A percentile compares a stretch with the other conserved stretches of the same genome.
These are phyloP conservation scores for Oryzias celebensis DNA, from an alignment of 2,113 vertebrate genomes.

Conservation along the genomic window DNA sequence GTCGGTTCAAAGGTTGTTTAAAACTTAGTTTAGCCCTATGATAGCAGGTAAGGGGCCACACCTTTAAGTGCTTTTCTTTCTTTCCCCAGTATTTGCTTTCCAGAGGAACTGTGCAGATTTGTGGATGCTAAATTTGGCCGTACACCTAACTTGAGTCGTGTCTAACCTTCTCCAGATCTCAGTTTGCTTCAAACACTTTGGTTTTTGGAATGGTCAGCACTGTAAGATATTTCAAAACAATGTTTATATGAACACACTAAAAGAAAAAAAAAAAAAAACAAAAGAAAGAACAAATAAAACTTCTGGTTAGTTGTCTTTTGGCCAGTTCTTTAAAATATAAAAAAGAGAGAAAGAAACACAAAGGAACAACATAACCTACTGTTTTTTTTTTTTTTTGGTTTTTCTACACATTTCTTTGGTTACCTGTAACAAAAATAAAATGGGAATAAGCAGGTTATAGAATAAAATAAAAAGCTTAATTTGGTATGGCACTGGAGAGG, in stretches of 20 bases:
- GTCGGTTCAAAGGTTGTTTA: conserved; percentile 57
- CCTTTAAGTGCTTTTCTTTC: conserved; percentile 67
- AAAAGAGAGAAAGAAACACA: conserved; percentile 30
- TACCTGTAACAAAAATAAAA: conserved; percentile 84
- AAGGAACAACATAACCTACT: conserved; percentile 67
- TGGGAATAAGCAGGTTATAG: conserved; percentile 64
- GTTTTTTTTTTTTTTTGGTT: conserved; percentile 76
- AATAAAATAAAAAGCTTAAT: conserved; percentile 67
- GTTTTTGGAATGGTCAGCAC: conserved; percentile 81
- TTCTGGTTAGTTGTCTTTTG: conserved; percentile 76
- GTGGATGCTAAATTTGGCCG: conserved; percentile 69
- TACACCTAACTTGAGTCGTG: conserved; percentile 53
- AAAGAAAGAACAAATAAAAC: conserved; percentile 51
- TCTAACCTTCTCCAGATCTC: conserved; percentile 59
- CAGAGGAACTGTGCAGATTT: conserved; percentile 66
- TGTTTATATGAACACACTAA: conserved; percentile 44
- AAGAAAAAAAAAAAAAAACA: conserved; percentile 8
- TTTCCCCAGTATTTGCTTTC: conserved; percentile 42
- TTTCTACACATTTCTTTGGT: conserved; percentile 84
- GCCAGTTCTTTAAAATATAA: conserved; percentile 68
- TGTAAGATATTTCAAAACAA: conserved; percentile 65
- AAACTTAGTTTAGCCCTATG: conserved; percentile 74
- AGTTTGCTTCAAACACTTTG: conserved; percentile 76
- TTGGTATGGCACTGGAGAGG: conserved; percentile 79
- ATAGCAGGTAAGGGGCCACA: conserved; percentile 51